Conservation (phyloP, 2,113 vertebrate species). For the Ancistrus triradiatus region DNA sequence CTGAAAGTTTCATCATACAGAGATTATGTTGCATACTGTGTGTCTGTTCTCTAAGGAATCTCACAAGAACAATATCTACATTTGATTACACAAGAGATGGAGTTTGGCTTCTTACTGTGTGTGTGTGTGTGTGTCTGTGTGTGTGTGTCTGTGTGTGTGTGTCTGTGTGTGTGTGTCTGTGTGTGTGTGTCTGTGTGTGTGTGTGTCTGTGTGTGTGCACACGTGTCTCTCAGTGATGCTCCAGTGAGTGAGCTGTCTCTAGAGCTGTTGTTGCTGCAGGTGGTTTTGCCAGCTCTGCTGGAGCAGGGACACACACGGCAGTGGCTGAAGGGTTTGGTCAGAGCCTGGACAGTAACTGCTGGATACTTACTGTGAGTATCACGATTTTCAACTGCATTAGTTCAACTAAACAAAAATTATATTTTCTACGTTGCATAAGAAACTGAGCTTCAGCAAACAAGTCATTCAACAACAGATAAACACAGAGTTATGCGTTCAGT, state of each 20-base stretch:
- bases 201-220: constrained; percentile 7
- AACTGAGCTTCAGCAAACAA: too few species aligned
- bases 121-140: too few species aligned
- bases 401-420: too few species aligned
- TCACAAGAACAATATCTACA: neutral
- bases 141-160: constrained; percentile 6
- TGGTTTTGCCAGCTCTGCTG: constrained; percentile 94
- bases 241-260: constrained; percentile 96
- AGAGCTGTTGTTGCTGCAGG: constrained; percentile 93
- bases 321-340: constrained; percentile 96
- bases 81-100: constrained; percentile 1
- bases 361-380: constrained; percentile 89
- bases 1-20: constrained; percentile 29
- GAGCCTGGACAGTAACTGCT: constrained; percentile 94
- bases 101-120: neutral
- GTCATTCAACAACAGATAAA: too few species aligned
- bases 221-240: constrained; percentile 78
- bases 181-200: neutral
- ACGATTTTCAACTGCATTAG: too few species aligned
- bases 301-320: constrained; percentile 97
- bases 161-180: neutral
- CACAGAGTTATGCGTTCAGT: too few species aligned
- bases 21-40: constrained; percentile 6
- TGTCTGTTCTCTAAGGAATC: constrained; percentile 19
- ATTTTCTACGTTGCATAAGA: too few species aligned